Conservation (phyloP, 2,797 vertebrate species). For the Ammospiza maritima region DNA sequence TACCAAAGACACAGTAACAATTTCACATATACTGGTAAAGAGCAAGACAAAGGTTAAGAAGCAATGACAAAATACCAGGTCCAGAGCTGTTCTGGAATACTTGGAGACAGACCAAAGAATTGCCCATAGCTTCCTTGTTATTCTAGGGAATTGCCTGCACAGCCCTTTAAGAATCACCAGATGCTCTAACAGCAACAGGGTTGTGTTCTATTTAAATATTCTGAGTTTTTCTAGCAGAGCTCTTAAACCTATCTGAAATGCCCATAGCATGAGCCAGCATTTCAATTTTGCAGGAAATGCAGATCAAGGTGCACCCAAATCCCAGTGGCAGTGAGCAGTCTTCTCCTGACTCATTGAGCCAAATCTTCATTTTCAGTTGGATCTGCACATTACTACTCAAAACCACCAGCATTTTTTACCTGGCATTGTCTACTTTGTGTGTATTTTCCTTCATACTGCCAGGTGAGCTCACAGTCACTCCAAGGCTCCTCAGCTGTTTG, state of each 20-base stretch:
- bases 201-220: not conserved
- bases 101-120: not conserved
- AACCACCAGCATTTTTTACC: constrained; percentile 79
- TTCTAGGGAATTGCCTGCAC: not conserved
- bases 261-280: not conserved
- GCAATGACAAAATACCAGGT: not conserved
- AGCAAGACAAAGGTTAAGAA: not conserved
- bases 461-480: constrained; percentile 82
- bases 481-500: constrained; percentile 86
- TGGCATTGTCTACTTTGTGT: constrained; percentile 85
- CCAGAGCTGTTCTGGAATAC: not conserved
- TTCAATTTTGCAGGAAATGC: not conserved
- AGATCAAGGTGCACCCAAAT: not conserved
- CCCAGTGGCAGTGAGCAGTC: not conserved
- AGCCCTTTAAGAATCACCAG: not conserved
- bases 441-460: constrained; percentile 67
- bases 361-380: not conserved
- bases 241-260: constrained; percentile 11
- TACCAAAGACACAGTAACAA: not conserved
- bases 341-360: not conserved
- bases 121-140: not conserved
- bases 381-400: not conserved
- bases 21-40: not conserved
- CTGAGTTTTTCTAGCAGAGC: not conserved
- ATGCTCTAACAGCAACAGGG: not conserved